These are phyloP conservation scores for Carlito syrichta DNA, from an alignment of 2,113 vertebrate species.

Conservation along the genomic window DNA sequence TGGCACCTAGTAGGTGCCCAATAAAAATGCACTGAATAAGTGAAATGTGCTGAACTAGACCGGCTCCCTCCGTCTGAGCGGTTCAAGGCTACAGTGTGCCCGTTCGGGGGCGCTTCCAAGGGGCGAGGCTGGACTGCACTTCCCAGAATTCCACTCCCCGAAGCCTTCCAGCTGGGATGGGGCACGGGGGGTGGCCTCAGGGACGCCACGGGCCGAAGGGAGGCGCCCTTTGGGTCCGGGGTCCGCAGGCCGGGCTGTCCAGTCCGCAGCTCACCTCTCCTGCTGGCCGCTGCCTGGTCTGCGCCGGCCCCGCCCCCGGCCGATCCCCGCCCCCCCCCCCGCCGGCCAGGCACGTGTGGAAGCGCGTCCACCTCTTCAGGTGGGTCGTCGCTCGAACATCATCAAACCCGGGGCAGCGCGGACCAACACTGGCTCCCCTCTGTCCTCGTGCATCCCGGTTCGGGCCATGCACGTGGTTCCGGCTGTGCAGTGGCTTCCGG, in stretches of 20 bases:
- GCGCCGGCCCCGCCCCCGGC: rapidly evolving
- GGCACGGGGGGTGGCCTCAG: rapidly evolving
- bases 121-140: not conserved
- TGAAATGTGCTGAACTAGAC: not conserved
- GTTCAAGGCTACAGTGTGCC: rapidly evolving
- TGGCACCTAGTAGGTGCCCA: not conserved
- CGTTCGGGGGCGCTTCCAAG: rapidly evolving
- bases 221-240: no score
- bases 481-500: rapidly evolving
- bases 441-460: rapidly evolving
- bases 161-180: not conserved
- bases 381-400: no score
- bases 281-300: no score
- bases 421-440: rapidly evolving
- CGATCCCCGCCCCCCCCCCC: no score
- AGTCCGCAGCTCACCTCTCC: not conserved
- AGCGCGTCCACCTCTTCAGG: rapidly evolving
- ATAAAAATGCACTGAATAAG: not conserved
- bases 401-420: no score
- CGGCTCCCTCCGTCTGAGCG: rapidly evolving
- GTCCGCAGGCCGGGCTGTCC: not conserved
- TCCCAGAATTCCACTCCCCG: not conserved
- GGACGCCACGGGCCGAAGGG: no score
- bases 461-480: not conserved
- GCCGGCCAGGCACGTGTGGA: rapidly evolving